Evolutionary conservation across 2,113 vertebrate genomes (phyloP), one percentile per base, ranked within the genome.

Genomic region (Saguinus midas): DNA sequence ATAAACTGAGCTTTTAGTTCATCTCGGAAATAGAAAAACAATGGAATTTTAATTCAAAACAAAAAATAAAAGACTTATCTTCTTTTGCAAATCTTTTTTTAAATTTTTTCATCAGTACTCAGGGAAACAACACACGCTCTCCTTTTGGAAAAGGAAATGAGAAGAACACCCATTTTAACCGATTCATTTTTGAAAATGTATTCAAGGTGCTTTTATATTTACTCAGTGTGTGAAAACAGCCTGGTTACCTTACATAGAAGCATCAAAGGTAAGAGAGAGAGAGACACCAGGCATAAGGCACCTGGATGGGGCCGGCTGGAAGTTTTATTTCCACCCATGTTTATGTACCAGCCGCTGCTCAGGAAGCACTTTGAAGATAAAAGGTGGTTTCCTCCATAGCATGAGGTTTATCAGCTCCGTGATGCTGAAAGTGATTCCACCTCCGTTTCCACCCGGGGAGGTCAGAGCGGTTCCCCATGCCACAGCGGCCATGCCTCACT

Each of bases 1-100:
- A 97, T 96, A 96, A 96, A 98, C 97, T 66, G 81, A 97, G 96
- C 86, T 98, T 98, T 98, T 87, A 92, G 97, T 97, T 98, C 98
- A 96, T 97, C 97, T 97, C 90, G 96, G 98, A 98, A 97, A 98
- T 87, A 94, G 94, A 96, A 97, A 97, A 97, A 97, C 66, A 97
- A 97, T 90, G 96, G 96, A 96, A 97, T 97, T 97, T 97, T 94
- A 93, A 95, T 97, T 97, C 97, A 97, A 98, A 87, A 70, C 66
- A 40, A 57, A 85, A 87, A 57, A 8, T 8, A 52, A 75, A 20
- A 43, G 96, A 96, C 96, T 96, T 93, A 73, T 96, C 93, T 98
- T 95, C 92, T 98, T 94, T 57, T 52, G 97, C 96, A 97, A 81
- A 97, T 94, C 75, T 91, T 96, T 95, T 61, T 29, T 6, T 0